Evolutionary conservation across 2,113 vertebrate genomes (phyloP).

Genomic region (Triplophysa tibetana): DNA sequence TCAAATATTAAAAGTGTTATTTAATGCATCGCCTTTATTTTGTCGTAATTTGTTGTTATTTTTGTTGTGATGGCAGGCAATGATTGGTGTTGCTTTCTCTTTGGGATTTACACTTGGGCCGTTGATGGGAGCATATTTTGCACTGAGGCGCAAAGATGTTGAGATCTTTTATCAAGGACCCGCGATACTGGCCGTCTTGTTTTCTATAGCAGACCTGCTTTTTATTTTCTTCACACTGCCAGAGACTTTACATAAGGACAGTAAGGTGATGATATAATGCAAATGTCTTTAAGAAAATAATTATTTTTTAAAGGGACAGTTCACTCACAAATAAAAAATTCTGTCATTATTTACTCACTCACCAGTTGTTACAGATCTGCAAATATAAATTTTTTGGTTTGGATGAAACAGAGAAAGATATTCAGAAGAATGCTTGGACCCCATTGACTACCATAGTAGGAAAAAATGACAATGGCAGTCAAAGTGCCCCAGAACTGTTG

Average conservation of each 20-base stretch:
- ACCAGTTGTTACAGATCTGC: too few species aligned
- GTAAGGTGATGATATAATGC: conserved; percentile 73
- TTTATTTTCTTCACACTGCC: conserved; percentile 88
- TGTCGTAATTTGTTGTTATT: neutral
- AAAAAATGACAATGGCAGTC: too few species aligned
- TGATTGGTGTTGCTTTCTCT: conserved; percentile 94
- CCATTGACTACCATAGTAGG: too few species aligned
- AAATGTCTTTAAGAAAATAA: too few species aligned
- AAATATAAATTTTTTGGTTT: too few species aligned
- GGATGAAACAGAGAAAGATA: too few species aligned
- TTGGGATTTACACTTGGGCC: conserved; percentile 94
- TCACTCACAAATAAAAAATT: too few species aligned
- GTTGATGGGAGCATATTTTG: conserved; percentile 88
- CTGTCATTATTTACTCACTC: too few species aligned
- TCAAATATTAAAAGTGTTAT: neutral
- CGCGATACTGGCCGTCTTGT: conserved; percentile 81
- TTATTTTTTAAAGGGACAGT: too few species aligned
- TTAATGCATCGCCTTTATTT: neutral
- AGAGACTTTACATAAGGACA: conserved; percentile 83
- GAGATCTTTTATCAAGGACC: conserved; percentile 78
- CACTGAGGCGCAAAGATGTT: conserved; percentile 66
- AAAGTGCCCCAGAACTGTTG: too few species aligned
- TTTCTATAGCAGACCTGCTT: conserved; percentile 80
- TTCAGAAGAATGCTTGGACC: too few species aligned
- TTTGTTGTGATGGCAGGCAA: conserved; percentile 75